A percentile compares a stretch with the other conserved stretches of the same genome.
These are phyloP conservation scores for Clarias pachynema DNA, from an alignment of 2,797 vertebrate genomes.

Conservation along the genomic window DNA sequence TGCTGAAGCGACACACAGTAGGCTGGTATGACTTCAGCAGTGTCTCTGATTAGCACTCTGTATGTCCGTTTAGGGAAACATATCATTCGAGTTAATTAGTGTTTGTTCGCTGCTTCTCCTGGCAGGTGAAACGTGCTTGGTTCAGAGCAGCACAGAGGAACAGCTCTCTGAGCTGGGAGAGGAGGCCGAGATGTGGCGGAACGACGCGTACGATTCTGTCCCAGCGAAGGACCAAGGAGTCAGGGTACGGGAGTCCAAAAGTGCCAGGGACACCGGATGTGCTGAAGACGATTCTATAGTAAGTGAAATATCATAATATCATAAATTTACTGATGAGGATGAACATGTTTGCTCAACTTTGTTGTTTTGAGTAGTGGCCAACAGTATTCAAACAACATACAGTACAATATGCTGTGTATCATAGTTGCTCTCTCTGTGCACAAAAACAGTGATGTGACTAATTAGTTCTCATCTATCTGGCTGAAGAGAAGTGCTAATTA, in stretches of 20 bases:
- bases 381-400: too few species aligned
- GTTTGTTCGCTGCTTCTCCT: constrained; percentile 25
- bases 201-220: constrained; percentile 81
- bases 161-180: constrained; percentile 54
- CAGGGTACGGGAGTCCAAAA: constrained; percentile 78
- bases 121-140: constrained; percentile 54
- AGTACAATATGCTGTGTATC: too few species aligned
- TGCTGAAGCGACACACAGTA: not conserved
- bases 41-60: not conserved
- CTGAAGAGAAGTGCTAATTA: too few species aligned
- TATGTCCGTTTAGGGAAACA: not conserved
- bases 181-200: constrained; percentile 77
- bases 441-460: too few species aligned
- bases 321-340: too few species aligned
- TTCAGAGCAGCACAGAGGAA: constrained; percentile 53
- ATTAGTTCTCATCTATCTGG: too few species aligned
- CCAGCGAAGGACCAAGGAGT: constrained; percentile 80
- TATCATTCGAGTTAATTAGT: constrained; percentile 16
- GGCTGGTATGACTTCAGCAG: not conserved
- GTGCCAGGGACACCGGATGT: constrained; percentile 74
- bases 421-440: too few species aligned
- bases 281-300: constrained; percentile 82
- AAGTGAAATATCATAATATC: constrained; percentile 54
- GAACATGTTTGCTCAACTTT: too few species aligned
- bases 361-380: too few species aligned